Evolutionary conservation across 1,140 invertebrate genomes (phyloP), one percentile per base, ranked within the genome.

Genomic region (Neocloeon triangulifer): DNA sequence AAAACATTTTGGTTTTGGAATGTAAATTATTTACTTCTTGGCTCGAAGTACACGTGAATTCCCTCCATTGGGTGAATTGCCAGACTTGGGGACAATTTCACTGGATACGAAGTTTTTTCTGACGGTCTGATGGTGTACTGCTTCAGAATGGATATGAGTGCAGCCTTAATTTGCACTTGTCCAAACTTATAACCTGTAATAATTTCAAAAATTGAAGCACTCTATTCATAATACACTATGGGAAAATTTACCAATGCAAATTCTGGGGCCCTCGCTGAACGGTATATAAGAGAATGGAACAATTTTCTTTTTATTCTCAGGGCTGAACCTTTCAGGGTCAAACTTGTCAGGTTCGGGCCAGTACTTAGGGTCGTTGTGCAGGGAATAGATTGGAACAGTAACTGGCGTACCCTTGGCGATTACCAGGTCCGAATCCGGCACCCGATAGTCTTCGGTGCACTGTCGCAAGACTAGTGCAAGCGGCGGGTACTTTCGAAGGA

Each of bases 241-340:
- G 16, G 36, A 33, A 39, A n/a, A n/a, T 44, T 48, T 55, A 65
- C 72, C 75, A 37, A 76, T 73, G 46, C 73, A 77, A 49, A 72
- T 73, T 23, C 73, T 59, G 0, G 66, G 63, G 3, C 74, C 73
- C 21, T 64, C 64, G 1, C 73, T 73, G 44, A 80, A 81, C 4
- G 73, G 64, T 21, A 79, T 44, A 45, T 61, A 77, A 2, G 33
- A 29, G 20, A 53, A 61, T 0, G 55, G 57, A 14, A 54, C 43
- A n/a, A 62, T 55, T 5, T 53, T 48, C 5, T 51, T 41, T 22
- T 55, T 58, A 39, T 65, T 63, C 32, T 64, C 56, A 2, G 61
- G 58, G 3, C 49, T 53, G 29, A 48, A 55, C 13, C 54, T 28
- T 25, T 55, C 51, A 0, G 74, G 74, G 39, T 61, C 49, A 39